phyloP scores from a whole-genome alignment of 37 sponge, comb jelly and placozoan species.

The Haliclona indistincta region DNA sequence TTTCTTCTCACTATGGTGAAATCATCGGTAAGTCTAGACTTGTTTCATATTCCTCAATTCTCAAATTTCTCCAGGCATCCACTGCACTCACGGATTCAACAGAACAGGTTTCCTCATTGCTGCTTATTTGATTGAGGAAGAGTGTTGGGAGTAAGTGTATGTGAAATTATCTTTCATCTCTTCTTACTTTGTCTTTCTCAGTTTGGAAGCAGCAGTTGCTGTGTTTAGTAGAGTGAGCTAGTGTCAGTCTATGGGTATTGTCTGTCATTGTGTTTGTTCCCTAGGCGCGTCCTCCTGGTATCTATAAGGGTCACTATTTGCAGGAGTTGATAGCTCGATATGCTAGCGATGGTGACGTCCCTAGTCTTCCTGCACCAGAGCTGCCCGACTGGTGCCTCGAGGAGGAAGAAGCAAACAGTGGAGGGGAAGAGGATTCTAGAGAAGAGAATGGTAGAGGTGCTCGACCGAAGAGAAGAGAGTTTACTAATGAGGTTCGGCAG shows the following conservation, averaged over 20 bases:
- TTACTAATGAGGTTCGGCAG: conserved; percentile 47
- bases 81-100: conserved; percentile 99
- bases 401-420: conserved; percentile 23
- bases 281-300: conserved; percentile 85
- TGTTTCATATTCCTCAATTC: background rate
- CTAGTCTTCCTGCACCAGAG: conserved; percentile 37
- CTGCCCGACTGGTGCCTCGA: conserved; percentile 78
- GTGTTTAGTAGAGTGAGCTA: conserved; percentile 45
- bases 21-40: conserved; percentile 48
- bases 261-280: background rate
- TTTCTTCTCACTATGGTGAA: conserved; percentile 54
- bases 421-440: conserved; percentile 35
- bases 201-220: conserved; percentile 73
- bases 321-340: conserved; percentile 62
- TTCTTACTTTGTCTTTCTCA: background rate
- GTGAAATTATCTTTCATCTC: background rate
- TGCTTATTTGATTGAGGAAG: conserved; percentile 76
- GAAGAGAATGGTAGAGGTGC: background rate
- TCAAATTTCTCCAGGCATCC: conserved; percentile 61
- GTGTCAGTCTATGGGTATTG: background rate
- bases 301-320: conserved; percentile 80
- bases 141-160: conserved; percentile 75
- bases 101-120: conserved; percentile 93
- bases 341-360: conserved; percentile 52
- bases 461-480: conserved; percentile 13